phyloP scores from a whole-genome alignment of 2,888 invertebrate genomes.

The Argyra leucocephala region DNA sequence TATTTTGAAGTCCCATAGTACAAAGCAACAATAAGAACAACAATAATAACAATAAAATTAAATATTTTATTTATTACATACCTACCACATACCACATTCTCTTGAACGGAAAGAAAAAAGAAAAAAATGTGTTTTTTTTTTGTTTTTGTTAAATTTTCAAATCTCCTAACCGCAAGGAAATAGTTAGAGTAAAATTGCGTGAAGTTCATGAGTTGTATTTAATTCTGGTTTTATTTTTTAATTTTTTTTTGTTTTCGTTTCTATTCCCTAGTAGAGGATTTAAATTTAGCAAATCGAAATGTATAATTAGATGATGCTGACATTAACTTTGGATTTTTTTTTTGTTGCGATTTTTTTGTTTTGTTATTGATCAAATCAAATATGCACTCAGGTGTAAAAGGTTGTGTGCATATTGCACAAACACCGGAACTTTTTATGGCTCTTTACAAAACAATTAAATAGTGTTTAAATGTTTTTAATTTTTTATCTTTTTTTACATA shows the following conservation, averaged over 20 bases:
- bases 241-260: background rate
- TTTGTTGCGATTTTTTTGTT: background rate
- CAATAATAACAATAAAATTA: no score
- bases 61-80: no score
- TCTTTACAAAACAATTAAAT: background rate
- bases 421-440: background rate
- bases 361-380: background rate
- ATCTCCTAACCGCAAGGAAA: background rate
- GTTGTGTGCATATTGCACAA: slow-evolving; percentile 3
- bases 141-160: no score
- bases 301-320: background rate
- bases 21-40: no score
- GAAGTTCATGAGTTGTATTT: background rate
- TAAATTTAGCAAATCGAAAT: background rate
- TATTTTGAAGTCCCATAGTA: background rate
- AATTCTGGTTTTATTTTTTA: background rate
- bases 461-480: no score
- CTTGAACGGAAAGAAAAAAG: no score
- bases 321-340: background rate
- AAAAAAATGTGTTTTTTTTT: no score
- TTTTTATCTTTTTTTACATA: no score
- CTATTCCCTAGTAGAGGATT: background rate
- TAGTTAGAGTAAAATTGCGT: background rate
- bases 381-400: background rate
- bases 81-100: no score